These are phyloP conservation scores for Lichenostomus cassidix DNA, from an alignment of 2,113 vertebrate genomes.

Conservation along the genomic window DNA sequence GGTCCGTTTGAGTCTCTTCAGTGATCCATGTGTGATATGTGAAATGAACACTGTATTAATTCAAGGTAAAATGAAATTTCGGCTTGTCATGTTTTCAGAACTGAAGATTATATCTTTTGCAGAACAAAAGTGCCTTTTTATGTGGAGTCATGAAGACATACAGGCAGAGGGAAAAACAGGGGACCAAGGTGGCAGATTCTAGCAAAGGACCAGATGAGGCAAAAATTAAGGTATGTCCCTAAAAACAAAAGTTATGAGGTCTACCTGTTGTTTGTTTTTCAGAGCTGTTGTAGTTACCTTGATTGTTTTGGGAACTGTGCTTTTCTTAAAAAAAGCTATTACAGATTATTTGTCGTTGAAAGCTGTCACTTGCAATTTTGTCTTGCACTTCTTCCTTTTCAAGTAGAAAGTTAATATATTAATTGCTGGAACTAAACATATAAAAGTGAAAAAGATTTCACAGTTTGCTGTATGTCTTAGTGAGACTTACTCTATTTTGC, in stretches of 20 bases:
- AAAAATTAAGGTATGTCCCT: conserved; percentile 89
- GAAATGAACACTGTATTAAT: neutral
- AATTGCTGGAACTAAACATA: neutral
- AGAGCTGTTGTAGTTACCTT: neutral
- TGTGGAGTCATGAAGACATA: conserved; percentile 99
- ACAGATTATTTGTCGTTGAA: neutral
- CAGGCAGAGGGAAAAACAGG: conserved; percentile 97
- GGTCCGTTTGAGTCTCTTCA: neutral
- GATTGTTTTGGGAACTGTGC: neutral
- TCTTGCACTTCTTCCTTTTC: neutral
- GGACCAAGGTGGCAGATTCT: conserved; percentile 93
- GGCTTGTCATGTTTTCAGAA: neutral
- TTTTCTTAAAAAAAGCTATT: neutral
- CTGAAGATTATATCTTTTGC: conserved; percentile 21
- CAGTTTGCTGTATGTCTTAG: neutral
- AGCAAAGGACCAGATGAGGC: conserved; percentile 97
- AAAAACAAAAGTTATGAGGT: neutral
- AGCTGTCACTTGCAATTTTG: neutral
- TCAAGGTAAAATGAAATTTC: neutral
- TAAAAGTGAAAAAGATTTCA: neutral
- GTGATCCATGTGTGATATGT: neutral
- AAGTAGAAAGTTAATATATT: neutral
- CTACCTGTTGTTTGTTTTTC: neutral
- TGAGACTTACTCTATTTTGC: neutral
- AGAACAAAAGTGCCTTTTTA: conserved; percentile 99